A percentile compares a stretch with the other conserved stretches of the same genome.
Conservation (phyloP, 1,140 invertebrate genomes). For the Anoplolepis gracilipes region DNA sequence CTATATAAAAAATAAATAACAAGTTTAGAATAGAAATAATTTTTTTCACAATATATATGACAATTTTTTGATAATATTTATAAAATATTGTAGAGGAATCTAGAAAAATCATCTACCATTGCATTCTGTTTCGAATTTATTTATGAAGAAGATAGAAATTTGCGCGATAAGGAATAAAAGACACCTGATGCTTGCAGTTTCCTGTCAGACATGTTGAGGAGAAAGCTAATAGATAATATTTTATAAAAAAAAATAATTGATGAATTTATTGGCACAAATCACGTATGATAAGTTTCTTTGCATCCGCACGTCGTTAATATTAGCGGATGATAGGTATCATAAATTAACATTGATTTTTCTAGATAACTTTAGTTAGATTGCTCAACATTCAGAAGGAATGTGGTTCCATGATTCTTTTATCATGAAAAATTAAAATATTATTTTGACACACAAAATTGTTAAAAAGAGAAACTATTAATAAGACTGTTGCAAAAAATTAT, state of each 20-base stretch:
- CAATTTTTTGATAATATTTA: not conserved
- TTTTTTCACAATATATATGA: not conserved
- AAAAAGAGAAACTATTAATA: not conserved
- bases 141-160: constrained; percentile 21
- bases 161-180: constrained; percentile 6
- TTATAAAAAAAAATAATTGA: constrained; percentile 46
- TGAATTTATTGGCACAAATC: constrained; percentile 34
- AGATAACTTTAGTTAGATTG: not conserved
- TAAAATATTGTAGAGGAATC: not conserved
- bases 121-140: constrained; percentile 21
- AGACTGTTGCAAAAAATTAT: not conserved
- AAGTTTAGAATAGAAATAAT: not conserved
- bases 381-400: constrained; percentile 6
- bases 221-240: constrained; percentile 49
- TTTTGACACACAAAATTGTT: constrained; percentile 10
- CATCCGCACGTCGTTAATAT: constrained; percentile 10
- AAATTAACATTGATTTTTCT: not conserved
- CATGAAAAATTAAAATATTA: constrained; percentile 11
- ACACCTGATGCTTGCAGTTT: constrained; percentile 33
- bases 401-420: not conserved
- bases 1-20: not conserved
- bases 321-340: constrained; percentile 1
- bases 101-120: not conserved
- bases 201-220: constrained; percentile 27
- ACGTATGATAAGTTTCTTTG: constrained; percentile 32